phyloP scores from a whole-genome alignment of 2,888 invertebrate species.

The Drosophila borborema region DNA sequence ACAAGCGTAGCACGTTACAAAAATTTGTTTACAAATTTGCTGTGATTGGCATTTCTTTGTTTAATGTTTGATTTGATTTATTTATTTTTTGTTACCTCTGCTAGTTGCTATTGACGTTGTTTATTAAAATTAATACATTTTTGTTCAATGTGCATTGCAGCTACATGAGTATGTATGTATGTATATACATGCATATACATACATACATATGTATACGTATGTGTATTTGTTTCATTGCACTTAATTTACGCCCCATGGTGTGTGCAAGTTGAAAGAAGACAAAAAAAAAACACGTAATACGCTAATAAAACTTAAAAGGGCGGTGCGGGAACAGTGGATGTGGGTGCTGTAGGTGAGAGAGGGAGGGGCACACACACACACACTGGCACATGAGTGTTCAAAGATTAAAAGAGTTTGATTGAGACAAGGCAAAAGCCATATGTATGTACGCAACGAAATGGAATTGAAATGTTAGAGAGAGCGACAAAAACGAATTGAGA shows the following conservation, averaged over 20 bases:
- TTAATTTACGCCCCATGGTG: constrained; percentile 66
- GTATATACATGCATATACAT: not conserved
- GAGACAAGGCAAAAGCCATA: constrained; percentile 64
- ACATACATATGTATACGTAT: not conserved
- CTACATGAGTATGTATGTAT: not conserved
- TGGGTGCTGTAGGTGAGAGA: not conserved
- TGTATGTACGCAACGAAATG: constrained; percentile 49
- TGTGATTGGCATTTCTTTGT: constrained; percentile 18
- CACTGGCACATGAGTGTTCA: constrained; percentile 55
- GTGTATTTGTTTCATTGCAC: constrained; percentile 55
- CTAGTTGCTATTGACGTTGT: constrained; percentile 28
- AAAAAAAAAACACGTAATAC: constrained; percentile 59
- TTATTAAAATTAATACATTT: constrained; percentile 33
- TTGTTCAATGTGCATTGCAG: constrained; percentile 19
- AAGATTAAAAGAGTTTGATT: constrained; percentile 76
- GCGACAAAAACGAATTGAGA: not conserved
- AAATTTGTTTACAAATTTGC: constrained; percentile 49
- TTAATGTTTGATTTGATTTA: constrained; percentile 3
- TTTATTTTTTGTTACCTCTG: constrained; percentile 1
- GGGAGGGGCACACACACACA: constrained; percentile 11
- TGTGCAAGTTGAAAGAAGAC: constrained; percentile 17
- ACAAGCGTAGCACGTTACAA: constrained; percentile 33
- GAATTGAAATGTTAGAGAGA: constrained; percentile 43
- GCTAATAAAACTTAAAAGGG: constrained; percentile 66
- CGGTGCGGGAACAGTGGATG: constrained; percentile 11